These are phyloP conservation scores for Hylia prasina DNA, from an alignment of 2,113 vertebrate species.

Conservation along the genomic window DNA sequence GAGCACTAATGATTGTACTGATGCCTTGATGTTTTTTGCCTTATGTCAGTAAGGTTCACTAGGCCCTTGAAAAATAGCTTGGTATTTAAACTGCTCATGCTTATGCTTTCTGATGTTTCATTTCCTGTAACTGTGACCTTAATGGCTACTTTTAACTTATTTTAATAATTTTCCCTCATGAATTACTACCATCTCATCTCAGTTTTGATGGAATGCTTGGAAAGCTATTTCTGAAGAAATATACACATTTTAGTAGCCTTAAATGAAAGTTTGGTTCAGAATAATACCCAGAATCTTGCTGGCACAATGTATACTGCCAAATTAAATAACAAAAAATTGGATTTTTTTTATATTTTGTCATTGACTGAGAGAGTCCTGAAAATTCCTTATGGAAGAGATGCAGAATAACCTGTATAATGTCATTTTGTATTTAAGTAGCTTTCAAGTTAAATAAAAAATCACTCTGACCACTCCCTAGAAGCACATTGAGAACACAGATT, in stretches of 20 bases:
- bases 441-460: neutral
- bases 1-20: neutral
- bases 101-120: neutral
- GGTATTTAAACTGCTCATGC: neutral
- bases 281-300: neutral
- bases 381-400: neutral
- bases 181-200: neutral
- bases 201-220: neutral
- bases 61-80: neutral
- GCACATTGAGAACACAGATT: neutral
- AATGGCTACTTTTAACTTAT: neutral
- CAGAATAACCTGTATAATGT: neutral
- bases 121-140: neutral
- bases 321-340: neutral
- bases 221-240: neutral
- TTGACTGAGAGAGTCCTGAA: neutral
- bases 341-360: neutral
- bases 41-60: neutral
- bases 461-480: neutral
- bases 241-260: neutral
- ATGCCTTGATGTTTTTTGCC: neutral
- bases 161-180: neutral
- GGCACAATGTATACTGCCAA: neutral
- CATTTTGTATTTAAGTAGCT: neutral
- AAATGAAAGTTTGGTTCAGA: neutral